Evolutionary conservation across 1,140 invertebrate genomes (phyloP).

Genomic region (Wasmannia auropunctata): DNA sequence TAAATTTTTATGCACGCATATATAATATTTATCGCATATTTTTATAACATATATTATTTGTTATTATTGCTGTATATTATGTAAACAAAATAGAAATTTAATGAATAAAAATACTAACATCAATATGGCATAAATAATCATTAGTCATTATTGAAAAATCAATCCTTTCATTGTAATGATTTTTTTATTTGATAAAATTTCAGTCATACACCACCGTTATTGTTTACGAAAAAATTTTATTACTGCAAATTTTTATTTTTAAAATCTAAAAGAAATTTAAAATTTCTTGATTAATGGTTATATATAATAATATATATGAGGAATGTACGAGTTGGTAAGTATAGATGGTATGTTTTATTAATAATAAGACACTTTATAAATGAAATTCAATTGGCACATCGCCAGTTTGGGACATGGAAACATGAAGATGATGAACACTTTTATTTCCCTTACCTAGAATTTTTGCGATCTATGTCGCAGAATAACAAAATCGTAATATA

Average conservation of each 20-base stretch:
- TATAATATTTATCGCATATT: slow-evolving; percentile 11
- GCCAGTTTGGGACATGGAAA: background rate
- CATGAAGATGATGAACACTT: slow-evolving; percentile 5
- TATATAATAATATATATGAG: background rate
- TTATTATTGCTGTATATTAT: background rate
- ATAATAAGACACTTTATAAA: slow-evolving; percentile 39
- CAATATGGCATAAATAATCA: background rate
- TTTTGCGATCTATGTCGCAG: background rate
- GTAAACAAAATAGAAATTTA: background rate
- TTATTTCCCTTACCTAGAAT: background rate
- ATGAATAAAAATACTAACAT: background rate
- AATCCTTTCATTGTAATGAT: background rate
- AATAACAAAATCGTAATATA: slow-evolving; percentile 43
- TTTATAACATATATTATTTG: background rate
- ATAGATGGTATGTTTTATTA: slow-evolving; percentile 27
- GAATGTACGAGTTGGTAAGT: background rate
- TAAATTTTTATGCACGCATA: background rate
- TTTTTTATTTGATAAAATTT: background rate
- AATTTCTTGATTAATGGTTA: background rate
- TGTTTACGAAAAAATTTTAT: background rate
- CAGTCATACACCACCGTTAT: background rate
- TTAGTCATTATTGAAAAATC: background rate
- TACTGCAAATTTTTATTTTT: background rate
- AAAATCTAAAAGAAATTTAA: background rate
- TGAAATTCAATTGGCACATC: slow-evolving; percentile 28